phyloP scores from a whole-genome alignment of 2,113 vertebrate species.

The Odontesthes bonariensis region DNA sequence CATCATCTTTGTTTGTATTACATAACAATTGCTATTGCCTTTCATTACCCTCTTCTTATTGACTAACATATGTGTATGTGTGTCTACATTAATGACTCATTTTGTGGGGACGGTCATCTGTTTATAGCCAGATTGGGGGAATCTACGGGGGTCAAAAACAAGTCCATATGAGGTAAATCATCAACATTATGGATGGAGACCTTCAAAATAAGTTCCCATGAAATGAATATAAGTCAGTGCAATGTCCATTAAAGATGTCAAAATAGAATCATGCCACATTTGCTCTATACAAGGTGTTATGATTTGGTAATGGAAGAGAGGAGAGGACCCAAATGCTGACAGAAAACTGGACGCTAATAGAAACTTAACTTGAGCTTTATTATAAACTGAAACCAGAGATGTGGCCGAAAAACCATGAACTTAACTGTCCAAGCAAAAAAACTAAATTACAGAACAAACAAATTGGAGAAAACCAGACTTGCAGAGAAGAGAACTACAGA shows the following conservation, averaged over 20 bases:
- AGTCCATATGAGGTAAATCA: background rate
- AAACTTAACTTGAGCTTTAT: too few species aligned
- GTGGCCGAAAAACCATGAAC: too few species aligned
- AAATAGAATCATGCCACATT: too few species aligned
- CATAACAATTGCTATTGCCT: conserved; percentile 14
- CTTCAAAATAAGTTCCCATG: background rate
- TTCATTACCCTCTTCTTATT: background rate
- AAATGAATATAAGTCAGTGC: background rate
- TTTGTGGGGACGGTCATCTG: background rate
- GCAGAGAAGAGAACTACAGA: too few species aligned
- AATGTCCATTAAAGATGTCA: background rate
- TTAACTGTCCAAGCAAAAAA: too few species aligned
- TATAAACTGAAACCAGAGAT: too few species aligned
- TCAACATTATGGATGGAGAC: background rate
- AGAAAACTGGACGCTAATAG: too few species aligned
- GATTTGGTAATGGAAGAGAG: too few species aligned
- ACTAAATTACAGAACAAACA: too few species aligned
- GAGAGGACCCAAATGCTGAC: too few species aligned
- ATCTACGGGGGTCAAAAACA: background rate
- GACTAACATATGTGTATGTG: conserved; percentile 6
- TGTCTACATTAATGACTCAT: background rate
- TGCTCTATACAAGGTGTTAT: too few species aligned
- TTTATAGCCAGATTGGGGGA: background rate
- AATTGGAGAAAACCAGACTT: too few species aligned
- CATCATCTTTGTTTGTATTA: conserved; percentile 33